phyloP scores from a whole-genome alignment of 1,140 invertebrate species.

The Colletes latitarsis region DNA sequence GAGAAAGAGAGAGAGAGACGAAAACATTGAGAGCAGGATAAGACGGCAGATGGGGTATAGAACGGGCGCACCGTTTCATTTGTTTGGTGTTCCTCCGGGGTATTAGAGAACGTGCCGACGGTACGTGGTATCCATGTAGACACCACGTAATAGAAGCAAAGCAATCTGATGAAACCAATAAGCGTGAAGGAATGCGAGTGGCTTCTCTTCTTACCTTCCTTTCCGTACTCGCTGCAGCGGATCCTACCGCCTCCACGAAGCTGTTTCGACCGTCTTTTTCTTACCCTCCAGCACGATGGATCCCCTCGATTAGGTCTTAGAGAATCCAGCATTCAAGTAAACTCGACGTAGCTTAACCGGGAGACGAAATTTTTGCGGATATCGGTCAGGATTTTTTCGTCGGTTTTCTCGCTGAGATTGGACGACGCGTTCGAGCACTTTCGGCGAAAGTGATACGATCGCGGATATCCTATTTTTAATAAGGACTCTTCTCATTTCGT shows the following conservation, averaged over 20 bases:
- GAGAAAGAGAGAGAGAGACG: neutral
- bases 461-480: no score
- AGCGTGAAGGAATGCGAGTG: constrained; percentile 78
- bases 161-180: constrained; percentile 80
- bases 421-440: no score
- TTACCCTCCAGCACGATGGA: constrained; percentile 24
- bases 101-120: constrained; percentile 77
- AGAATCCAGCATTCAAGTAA: constrained; percentile 44
- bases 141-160: constrained; percentile 76
- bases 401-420: no score
- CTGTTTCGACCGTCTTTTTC: constrained; percentile 28
- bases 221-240: neutral
- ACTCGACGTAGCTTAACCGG: constrained; percentile 26
- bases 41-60: constrained; percentile 17
- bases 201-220: constrained; percentile 48
- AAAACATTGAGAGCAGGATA: neutral
- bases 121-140: constrained; percentile 74
- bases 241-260: constrained; percentile 37
- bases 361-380: constrained; percentile 1
- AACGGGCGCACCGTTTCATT: constrained; percentile 56
- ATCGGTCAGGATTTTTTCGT: neutral
- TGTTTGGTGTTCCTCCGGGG: constrained; percentile 75
- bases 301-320: constrained; percentile 50
- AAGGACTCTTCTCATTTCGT: no score
- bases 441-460: no score